Evolutionary conservation across 2,113 vertebrate species (phyloP).

Genomic region (Octodon degus): DNA sequence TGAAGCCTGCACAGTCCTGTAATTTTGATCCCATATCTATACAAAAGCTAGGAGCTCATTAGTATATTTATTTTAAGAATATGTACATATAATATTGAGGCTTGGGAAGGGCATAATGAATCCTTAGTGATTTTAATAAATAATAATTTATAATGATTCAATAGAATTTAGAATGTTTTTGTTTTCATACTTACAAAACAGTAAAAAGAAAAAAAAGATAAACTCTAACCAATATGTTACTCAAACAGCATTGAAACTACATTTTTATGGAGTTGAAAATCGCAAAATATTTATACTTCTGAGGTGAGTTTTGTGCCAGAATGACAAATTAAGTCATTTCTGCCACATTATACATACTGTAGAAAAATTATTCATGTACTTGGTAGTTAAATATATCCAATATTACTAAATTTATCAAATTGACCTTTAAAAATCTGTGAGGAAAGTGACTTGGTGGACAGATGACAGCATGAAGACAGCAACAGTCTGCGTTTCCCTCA

Average conservation of each 20-base stretch:
- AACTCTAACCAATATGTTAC: slow-evolving; percentile 38
- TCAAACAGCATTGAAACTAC: slow-evolving; percentile 45
- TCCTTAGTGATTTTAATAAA: slow-evolving; percentile 68
- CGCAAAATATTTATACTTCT: slow-evolving; percentile 35
- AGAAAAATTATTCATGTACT: not conserved
- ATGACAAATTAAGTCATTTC: not conserved
- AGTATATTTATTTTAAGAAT: slow-evolving; percentile 67
- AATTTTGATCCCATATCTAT: slow-evolving; percentile 70
- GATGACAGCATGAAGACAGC: not conserved
- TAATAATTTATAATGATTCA: slow-evolving; percentile 70
- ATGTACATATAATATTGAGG: slow-evolving; percentile 62
- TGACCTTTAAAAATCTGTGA: not conserved
- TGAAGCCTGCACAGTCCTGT: slow-evolving; percentile 18
- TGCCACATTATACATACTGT: not conserved
- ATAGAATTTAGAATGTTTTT: slow-evolving; percentile 62
- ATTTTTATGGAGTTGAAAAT: slow-evolving; percentile 26
- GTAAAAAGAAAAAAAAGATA: slow-evolving; percentile 3
- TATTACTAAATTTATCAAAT: not conserved
- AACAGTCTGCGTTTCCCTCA: not conserved
- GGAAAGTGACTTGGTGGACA: slow-evolving; percentile 1
- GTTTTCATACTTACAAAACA: slow-evolving; percentile 57
- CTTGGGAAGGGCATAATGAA: slow-evolving; percentile 47
- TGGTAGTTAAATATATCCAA: not conserved
- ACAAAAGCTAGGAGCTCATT: slow-evolving; percentile 49
- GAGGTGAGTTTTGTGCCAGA: not conserved